Evolutionary conservation across 2,797 vertebrate genomes (phyloP).

Genomic region (Rhynchonycteris naso): DNA sequence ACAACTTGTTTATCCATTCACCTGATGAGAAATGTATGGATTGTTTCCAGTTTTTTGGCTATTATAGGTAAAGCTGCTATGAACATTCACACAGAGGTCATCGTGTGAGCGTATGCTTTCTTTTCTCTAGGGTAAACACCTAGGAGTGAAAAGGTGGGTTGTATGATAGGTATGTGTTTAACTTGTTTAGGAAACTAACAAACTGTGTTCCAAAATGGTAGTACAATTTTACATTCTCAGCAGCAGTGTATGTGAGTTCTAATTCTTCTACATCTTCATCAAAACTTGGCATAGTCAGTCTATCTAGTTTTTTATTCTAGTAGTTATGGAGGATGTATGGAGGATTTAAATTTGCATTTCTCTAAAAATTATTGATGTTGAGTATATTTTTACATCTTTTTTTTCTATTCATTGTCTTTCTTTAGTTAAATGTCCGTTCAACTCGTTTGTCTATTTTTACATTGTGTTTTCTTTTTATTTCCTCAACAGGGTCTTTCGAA

Average conservation of each 20-base stretch:
- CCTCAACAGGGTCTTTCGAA: neutral
- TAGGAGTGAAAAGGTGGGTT: neutral
- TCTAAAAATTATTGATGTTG: neutral
- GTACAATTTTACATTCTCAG: neutral
- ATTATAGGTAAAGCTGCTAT: neutral
- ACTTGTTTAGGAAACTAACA: neutral
- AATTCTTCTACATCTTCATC: neutral
- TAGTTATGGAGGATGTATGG: neutral
- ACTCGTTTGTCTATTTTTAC: constrained; percentile 42
- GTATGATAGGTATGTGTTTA: neutral
- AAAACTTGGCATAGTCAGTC: neutral
- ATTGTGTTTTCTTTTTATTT: constrained; percentile 7
- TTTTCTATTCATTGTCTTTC: neutral
- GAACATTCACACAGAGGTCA: neutral
- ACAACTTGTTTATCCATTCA: neutral
- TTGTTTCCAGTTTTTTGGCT: neutral
- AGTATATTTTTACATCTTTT: neutral
- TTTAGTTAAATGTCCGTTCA: neutral
- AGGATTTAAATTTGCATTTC: neutral
- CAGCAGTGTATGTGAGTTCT: neutral
- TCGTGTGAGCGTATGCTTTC: neutral
- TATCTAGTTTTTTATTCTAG: neutral
- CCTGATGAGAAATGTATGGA: neutral
- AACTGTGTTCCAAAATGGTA: neutral
- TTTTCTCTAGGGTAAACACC: neutral